Base-by-base conservation (phyloP, 30 jellyfish, hydroid and myxozoan genomes). In the Hydractinia symbiolongicarpus region DNA sequence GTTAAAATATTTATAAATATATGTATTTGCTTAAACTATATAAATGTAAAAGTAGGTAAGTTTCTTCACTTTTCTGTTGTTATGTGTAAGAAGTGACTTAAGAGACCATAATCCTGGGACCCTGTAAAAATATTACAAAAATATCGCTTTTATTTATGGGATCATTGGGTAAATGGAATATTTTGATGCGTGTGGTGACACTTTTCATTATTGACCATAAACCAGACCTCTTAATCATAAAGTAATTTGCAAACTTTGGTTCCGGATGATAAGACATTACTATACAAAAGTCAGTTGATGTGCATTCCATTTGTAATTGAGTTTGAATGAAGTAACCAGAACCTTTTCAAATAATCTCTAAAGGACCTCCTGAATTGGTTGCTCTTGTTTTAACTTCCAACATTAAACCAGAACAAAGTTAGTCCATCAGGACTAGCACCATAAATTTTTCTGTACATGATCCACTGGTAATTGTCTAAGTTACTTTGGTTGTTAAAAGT, bases 341-440 rank as follows among this genome's bases (percentile, higher is more conserved):
- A 53, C 54, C 1, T 6, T 77, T 77, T 9, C 17, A 16, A 40
- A 77, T 44, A n/a, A 13, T 4, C n/a, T 55, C 17, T 55, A 74
- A 74, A 54, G 81, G 85, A 11, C 64, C 57, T 52, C 2, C 66
- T 17, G 83, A 77, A 55, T 77, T 77, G 13, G 30, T 56, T 53
- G 82, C 85, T 54, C 85, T 77, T 58, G 76, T 77, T 53, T 77
- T 77, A 21, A 77, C 54, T 77, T 60, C 78, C 55, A 54, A 53
- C 17, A 55, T 9, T 77, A 77, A 16, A 19, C 60, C 60, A 9
- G 78, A 14, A 53, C 55, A 49, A 4, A 77, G 55, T 54, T 54
- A 77, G 50, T 30, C 79, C 78, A 77, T 5, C 85, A 77, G 85
- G 85, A 77, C 85, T n/a, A 8, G 78, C 60, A 52, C 61, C 82